phyloP scores from a whole-genome alignment of 2,797 vertebrate species.

The Paedocypris micromegethes region DNA sequence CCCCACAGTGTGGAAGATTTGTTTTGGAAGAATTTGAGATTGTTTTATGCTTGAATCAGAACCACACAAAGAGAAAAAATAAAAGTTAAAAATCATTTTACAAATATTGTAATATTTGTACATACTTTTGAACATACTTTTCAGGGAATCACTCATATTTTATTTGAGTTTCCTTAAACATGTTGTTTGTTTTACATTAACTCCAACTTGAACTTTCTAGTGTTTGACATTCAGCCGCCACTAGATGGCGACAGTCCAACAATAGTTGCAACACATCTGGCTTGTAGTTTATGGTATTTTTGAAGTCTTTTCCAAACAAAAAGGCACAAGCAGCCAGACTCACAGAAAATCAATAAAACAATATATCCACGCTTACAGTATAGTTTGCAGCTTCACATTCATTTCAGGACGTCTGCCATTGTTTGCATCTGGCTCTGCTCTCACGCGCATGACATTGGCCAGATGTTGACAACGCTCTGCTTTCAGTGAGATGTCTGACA shows the following conservation, averaged over 20 bases:
- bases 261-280: not conserved
- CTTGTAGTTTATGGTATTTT: not conserved
- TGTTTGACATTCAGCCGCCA: not conserved
- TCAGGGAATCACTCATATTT: too few species aligned
- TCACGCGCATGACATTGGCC: conserved; percentile 12
- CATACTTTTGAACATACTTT: too few species aligned
- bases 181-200: too few species aligned
- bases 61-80: too few species aligned
- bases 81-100: too few species aligned
- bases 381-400: conserved; percentile 7
- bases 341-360: conserved; percentile 3
- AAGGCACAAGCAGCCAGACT: not conserved
- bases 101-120: too few species aligned
- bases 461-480: conserved; percentile 17
- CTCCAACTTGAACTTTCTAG: too few species aligned
- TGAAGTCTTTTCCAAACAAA: conserved; percentile 9
- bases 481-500: not conserved
- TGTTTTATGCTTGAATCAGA: too few species aligned
- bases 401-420: conserved; percentile 2
- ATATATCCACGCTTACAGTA: not conserved
- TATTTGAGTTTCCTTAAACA: too few species aligned
- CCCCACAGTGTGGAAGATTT: too few species aligned
- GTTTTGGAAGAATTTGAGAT: too few species aligned
- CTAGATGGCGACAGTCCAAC: conserved; percentile 7
- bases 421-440: conserved; percentile 17